A percentile compares a stretch with the other conserved stretches of the same genome.
phyloP scores from a whole-genome alignment of 35 echinoderm and acorn worm genomes.

The Apostichopus japonicus region DNA sequence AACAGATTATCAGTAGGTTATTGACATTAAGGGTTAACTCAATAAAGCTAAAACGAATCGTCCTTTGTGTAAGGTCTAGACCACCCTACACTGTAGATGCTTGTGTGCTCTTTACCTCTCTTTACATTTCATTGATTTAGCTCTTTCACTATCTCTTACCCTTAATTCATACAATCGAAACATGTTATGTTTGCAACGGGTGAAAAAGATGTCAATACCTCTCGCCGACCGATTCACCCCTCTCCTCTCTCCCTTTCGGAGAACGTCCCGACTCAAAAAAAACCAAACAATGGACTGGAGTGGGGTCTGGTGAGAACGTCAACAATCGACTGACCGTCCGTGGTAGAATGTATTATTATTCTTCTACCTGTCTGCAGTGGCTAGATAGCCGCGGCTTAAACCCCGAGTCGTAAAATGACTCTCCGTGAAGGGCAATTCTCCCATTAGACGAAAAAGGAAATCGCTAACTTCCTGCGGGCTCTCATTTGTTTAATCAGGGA shows the following conservation, averaged over 20 bases:
- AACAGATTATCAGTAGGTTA: conserved; percentile 35
- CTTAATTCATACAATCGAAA: conserved; percentile 33
- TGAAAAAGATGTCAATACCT: conserved; percentile 10
- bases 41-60: conserved; percentile 16
- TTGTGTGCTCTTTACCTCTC: not conserved
- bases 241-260: too few relatives aligned
- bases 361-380: not conserved
- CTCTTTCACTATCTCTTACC: not conserved
- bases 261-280: not conserved
- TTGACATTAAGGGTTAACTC: conserved; percentile 6
- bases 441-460: not conserved
- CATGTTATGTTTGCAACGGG: conserved; percentile 21
- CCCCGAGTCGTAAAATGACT: not conserved
- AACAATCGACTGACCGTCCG: conserved; percentile 14
- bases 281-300: not conserved
- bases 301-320: not conserved
- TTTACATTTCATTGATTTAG: conserved; percentile 32
- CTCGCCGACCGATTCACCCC: not conserved
- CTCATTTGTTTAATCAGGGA: conserved; percentile 20
- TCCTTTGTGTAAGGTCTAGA: not conserved
- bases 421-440: not conserved
- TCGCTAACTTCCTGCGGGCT: not conserved
- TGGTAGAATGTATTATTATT: not conserved
- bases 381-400: not conserved
- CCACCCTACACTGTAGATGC: not conserved